Conservation (phyloP, 2,113 vertebrate species). For the Ahaetulla prasina region DNA sequence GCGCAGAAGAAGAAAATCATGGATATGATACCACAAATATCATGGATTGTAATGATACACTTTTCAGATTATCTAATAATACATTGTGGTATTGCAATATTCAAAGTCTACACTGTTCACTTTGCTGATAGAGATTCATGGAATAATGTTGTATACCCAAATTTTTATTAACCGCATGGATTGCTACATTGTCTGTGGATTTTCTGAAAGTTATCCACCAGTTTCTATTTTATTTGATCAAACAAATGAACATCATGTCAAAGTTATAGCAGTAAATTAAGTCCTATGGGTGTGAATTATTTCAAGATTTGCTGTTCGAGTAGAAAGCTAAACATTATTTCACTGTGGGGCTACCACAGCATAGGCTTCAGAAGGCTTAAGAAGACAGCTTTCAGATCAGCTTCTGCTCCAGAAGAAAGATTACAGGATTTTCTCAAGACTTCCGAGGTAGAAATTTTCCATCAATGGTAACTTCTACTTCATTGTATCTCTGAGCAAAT, state of each 20-base stretch:
- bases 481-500: neutral
- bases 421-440: neutral
- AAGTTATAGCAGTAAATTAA: constrained; percentile 22
- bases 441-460: neutral
- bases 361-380: neutral
- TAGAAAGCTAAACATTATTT: neutral
- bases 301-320: neutral
- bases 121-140: neutral
- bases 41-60: neutral
- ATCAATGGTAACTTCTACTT: neutral
- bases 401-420: neutral
- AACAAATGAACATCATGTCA: neutral
- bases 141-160: neutral
- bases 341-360: neutral
- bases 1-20: too few relatives aligned
- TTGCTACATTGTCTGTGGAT: neutral
- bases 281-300: constrained; percentile 13
- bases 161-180: neutral
- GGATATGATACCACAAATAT: neutral
- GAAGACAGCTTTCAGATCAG: too few relatives aligned
- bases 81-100: neutral
- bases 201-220: neutral
- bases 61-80: neutral
- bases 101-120: neutral
- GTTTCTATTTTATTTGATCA: constrained; percentile 12